Evolutionary conservation across 2,888 invertebrate genomes (phyloP).

Genomic region (Philopedon plagiatum): DNA sequence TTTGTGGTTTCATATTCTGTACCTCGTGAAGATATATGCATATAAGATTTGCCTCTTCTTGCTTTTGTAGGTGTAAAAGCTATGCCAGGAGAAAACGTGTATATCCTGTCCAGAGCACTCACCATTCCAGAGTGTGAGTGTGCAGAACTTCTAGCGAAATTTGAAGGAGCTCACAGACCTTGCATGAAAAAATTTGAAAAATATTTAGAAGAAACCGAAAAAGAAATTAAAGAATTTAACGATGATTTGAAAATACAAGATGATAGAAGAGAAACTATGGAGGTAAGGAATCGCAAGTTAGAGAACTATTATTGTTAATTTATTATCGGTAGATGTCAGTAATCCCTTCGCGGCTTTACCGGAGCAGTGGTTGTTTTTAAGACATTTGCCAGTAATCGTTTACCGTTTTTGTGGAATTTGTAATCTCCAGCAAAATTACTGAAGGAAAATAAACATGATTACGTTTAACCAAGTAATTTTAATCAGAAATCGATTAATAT

Average conservation of each 20-base stretch:
- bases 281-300: background rate
- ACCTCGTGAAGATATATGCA: no score
- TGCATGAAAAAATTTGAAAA: constrained; percentile 56
- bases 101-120: constrained; percentile 58
- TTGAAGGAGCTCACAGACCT: constrained; percentile 57
- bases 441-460: no score
- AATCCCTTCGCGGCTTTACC: no score
- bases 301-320: no score
- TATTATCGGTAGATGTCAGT: no score
- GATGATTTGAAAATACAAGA: constrained; percentile 6
- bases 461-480: no score
- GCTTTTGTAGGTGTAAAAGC: constrained; percentile 59
- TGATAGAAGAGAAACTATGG: background rate
- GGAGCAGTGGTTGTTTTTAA: no score
- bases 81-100: constrained; percentile 62
- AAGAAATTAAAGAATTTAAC: constrained; percentile 37
- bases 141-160: constrained; percentile 59
- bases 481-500: no score
- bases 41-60: background rate
- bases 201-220: constrained; percentile 41
- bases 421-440: no score
- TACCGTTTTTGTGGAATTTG: no score
- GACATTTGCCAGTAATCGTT: no score
- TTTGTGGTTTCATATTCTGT: no score
- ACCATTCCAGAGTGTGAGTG: constrained; percentile 61